Evolutionary conservation across 1,140 invertebrate genomes (phyloP), one percentile per base, ranked within the genome.

Genomic region (Sitobion miscanthi): DNA sequence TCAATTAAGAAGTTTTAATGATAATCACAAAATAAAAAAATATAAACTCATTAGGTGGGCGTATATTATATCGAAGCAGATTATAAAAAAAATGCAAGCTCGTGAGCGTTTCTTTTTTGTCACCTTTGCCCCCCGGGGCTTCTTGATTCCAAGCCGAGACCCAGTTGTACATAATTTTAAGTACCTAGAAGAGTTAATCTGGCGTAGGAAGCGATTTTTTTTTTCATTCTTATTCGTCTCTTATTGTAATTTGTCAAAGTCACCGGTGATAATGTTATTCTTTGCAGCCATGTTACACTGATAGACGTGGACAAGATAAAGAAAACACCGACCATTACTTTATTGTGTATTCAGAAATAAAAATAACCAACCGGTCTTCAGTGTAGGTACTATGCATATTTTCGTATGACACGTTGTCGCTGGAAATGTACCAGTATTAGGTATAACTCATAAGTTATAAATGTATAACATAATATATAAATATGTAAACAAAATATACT

Each of bases 161-260:
- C 54, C 1, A 9, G 23, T 90, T 62, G 25, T 85, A 92, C 47
- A 49, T 92, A 82, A 83, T 92, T 85, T 85, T 92, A 92, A 92
- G 77, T 85, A 85, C n/a, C 91, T 23, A 83, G 47, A 92, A 92
- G 77, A 92, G 91, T 92, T 92, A 92, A 92, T 92, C 91, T 35
- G 91, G 77, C 91, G 91, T 92, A 92, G 91, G 91, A 92, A 83
- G 91, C n/a, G 77, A 83, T 92, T 54, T 92, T 54, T 35, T 35
- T 77, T 92, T 52, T 52, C 38, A 52, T 83, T 82, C 38, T 91
- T 49, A 23, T 91, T 91, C 77, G 17, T 83, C 47, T 91, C 47
- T 52, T 83, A 23, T 92, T 85, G 91, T 92, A 92, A 92, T 92
- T 92, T 92, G 91, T 92, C 91, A 92, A 92, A 92, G 91, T 92